A percentile compares a stretch with the other conserved stretches of the same genome.
Conservation (phyloP, 2,113 vertebrate species). For the Lethenteron reissneri region DNA sequence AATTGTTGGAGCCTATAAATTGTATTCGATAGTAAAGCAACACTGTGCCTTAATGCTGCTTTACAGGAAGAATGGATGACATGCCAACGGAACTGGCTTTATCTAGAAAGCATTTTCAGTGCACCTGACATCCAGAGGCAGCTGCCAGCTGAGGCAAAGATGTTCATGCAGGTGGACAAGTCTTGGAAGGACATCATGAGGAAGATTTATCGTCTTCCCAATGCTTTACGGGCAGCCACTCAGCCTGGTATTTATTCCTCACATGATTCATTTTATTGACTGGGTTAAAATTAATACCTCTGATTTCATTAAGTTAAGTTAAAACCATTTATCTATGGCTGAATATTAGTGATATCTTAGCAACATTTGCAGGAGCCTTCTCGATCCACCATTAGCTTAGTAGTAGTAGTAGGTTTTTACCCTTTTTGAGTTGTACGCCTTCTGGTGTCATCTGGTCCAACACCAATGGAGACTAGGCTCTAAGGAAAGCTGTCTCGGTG, state of each 20-base stretch:
- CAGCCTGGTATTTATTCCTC: conserved; percentile 25
- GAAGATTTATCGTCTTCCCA: conserved; percentile 33
- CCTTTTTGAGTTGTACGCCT: too few relatives aligned
- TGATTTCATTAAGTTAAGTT: background rate
- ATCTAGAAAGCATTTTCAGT: conserved; percentile 49
- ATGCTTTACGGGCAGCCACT: conserved; percentile 31
- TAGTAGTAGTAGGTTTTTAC: too few relatives aligned
- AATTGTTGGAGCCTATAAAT: too few relatives aligned
- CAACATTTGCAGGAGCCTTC: too few relatives aligned
- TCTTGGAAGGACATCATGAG: conserved; percentile 53
- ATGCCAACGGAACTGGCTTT: conserved; percentile 48
- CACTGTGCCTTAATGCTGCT: background rate
- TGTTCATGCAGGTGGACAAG: conserved; percentile 50
- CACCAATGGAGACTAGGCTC: too few relatives aligned
- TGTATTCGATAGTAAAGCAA: too few relatives aligned
- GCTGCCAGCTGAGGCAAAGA: conserved; percentile 42
- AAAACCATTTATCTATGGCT: background rate
- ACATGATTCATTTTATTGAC: conserved; percentile 3
- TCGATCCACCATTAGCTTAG: too few relatives aligned
- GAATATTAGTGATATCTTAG: too few relatives aligned
- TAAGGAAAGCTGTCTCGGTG: too few relatives aligned
- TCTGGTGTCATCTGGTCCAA: too few relatives aligned
- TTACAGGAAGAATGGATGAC: conserved; percentile 42
- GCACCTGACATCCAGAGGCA: conserved; percentile 44
- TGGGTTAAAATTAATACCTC: background rate